Conservation (phyloP, 2,888 invertebrate species). For the Synergus gifuensis region DNA sequence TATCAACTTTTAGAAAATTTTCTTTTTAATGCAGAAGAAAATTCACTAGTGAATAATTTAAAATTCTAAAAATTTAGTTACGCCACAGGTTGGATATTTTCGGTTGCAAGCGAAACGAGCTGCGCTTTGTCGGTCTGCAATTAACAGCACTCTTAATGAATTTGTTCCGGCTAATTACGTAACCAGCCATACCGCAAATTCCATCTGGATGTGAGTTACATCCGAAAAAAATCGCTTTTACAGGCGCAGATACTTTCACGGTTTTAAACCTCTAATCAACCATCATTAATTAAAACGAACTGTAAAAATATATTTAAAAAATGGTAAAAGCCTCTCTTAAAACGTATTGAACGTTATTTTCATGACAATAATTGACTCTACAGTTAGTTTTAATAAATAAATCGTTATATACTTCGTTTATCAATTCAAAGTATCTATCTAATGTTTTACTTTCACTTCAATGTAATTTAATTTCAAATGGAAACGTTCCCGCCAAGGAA, state of each 20-base stretch:
- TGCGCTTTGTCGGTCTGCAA: constrained; percentile 51
- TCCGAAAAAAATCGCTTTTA: constrained; percentile 7
- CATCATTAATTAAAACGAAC: constrained; percentile 20
- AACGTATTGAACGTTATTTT: not conserved
- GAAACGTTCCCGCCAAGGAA: not conserved
- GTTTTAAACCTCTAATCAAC: not conserved
- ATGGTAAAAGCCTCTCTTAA: not conserved
- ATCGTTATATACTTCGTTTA: no score
- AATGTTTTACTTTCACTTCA: not conserved
- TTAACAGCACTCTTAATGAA: constrained; percentile 53
- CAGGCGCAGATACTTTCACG: not conserved
- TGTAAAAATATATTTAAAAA: not conserved
- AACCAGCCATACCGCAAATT: constrained; percentile 19
- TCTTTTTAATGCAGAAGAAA: no score
- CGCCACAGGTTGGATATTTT: not conserved
- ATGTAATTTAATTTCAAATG: constrained; percentile 7
- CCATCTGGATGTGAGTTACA: constrained; percentile 20
- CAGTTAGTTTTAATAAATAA: not conserved
- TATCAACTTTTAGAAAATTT: no score
- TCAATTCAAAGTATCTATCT: no score
- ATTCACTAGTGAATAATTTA: no score
- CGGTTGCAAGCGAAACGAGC: constrained; percentile 42
- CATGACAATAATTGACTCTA: not conserved
- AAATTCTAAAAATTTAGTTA: not conserved
- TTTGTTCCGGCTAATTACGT: constrained; percentile 55